These are phyloP conservation scores for Tipula confusa DNA, from an alignment of 2,888 invertebrate species.

Conservation along the genomic window DNA sequence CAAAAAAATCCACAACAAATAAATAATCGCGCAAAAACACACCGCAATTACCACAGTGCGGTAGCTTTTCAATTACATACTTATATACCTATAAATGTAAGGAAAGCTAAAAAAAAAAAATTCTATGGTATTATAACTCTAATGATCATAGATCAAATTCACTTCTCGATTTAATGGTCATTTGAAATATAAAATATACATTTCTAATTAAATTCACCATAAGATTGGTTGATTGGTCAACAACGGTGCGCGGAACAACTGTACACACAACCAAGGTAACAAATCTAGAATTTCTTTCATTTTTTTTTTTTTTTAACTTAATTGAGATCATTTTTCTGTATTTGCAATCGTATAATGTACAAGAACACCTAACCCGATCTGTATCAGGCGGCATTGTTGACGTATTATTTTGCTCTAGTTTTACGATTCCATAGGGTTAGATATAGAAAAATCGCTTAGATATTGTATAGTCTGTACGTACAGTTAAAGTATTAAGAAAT, in stretches of 20 bases:
- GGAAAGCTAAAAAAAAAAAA: not conserved
- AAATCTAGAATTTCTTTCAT: not conserved
- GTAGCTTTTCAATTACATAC: not conserved
- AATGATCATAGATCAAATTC: conserved; percentile 7
- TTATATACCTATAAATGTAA: not conserved
- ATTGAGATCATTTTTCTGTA: not conserved
- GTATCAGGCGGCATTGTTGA: conserved; percentile 12
- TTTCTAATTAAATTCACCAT: conserved; percentile 20
- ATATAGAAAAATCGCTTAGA: not conserved
- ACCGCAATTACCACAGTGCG: not conserved
- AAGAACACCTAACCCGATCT: conserved; percentile 1
- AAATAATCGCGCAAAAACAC: not conserved
- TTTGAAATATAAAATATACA: not conserved
- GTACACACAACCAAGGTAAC: not conserved
- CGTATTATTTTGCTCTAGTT: not conserved
- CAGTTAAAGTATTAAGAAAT: not conserved
- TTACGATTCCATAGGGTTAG: not conserved
- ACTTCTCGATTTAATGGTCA: not conserved
- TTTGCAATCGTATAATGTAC: not conserved
- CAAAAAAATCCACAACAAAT: not conserved
- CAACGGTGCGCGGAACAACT: not conserved
- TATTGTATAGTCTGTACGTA: not conserved
- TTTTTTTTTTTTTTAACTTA: not conserved
- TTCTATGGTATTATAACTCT: not conserved
- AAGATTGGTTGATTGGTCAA: conserved; percentile 25